Evolutionary conservation across 1,140 invertebrate genomes (phyloP).

Genomic region (Bombus difficillimus): DNA sequence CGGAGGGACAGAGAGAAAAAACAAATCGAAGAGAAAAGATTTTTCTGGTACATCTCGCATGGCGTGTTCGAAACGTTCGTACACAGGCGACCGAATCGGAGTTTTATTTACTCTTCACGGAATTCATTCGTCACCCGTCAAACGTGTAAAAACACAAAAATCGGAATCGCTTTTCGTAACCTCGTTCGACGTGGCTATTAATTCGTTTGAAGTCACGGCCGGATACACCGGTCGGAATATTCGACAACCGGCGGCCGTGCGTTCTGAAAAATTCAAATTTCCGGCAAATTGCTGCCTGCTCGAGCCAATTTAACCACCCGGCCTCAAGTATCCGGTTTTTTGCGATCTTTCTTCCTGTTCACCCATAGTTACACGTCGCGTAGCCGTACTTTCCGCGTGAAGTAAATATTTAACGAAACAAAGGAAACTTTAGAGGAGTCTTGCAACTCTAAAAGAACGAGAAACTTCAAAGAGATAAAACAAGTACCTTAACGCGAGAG

Average conservation of each 20-base stretch:
- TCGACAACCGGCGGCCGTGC: neutral
- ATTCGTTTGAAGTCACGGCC: conserved; percentile 18
- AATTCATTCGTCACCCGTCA: conserved; percentile 31
- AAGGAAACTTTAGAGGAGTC: neutral
- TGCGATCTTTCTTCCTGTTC: neutral
- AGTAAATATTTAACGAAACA: neutral
- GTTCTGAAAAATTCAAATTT: conserved; percentile 2
- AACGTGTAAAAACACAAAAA: conserved; percentile 24
- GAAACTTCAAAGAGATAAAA: neutral
- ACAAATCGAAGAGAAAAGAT: conserved; percentile 4
- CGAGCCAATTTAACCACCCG: neutral
- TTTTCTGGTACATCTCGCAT: neutral
- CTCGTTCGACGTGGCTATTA: conserved; percentile 15
- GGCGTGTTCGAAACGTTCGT: neutral
- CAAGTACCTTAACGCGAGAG: neutral
- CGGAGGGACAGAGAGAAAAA: neutral
- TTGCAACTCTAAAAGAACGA: neutral
- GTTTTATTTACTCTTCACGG: conserved; percentile 21
- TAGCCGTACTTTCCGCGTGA: neutral
- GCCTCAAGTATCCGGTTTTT: neutral
- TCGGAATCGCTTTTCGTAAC: conserved; percentile 29
- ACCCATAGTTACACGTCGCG: neutral
- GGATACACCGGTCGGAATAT: neutral
- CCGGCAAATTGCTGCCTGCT: neutral
- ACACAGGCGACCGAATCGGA: conserved; percentile 13